These are phyloP conservation scores for Drosophila oshimai DNA, from an alignment of 1,140 invertebrate genomes.

Conservation along the genomic window DNA sequence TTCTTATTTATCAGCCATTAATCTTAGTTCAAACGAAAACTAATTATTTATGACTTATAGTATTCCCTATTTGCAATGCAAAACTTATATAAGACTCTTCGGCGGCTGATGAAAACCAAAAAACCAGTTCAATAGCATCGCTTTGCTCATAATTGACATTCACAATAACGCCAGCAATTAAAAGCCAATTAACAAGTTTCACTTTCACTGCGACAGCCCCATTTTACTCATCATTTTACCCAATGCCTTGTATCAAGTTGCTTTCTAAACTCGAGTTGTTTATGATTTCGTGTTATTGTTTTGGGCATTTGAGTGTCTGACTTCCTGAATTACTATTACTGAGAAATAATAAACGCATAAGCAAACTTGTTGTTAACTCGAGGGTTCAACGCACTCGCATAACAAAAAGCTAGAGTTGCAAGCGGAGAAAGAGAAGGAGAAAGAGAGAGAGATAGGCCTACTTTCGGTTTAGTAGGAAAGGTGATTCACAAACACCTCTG, in stretches of 20 bases:
- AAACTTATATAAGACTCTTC: constrained; percentile 4
- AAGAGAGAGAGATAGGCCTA: constrained; percentile 44
- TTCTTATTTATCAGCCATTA: background rate
- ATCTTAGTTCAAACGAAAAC: too few species aligned
- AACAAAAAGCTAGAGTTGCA: too few species aligned
- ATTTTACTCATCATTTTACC: constrained; percentile 2
- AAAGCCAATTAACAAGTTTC: constrained; percentile 74
- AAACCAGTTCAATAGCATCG: constrained; percentile 35
- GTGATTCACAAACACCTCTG: constrained; percentile 56
- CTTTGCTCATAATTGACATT: constrained; percentile 50
- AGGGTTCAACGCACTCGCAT: constrained; percentile 48
- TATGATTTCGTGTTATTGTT: constrained; percentile 39
- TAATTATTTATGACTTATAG: too few species aligned
- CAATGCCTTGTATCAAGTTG: constrained; percentile 13
- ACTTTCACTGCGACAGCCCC: constrained; percentile 47
- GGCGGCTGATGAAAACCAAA: too few species aligned
- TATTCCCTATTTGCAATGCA: background rate
- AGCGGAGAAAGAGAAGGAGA: background rate
- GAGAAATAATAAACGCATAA: constrained; percentile 24
- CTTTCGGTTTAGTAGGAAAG: constrained; percentile 45
- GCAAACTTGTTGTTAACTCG: constrained; percentile 50
- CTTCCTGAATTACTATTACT: constrained; percentile 58
- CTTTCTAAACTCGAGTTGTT: constrained; percentile 51
- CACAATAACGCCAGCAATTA: constrained; percentile 59
- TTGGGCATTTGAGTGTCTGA: constrained; percentile 2